phyloP scores from a whole-genome alignment of 2,113 vertebrate genomes.

The Saimiri boliviensis region DNA sequence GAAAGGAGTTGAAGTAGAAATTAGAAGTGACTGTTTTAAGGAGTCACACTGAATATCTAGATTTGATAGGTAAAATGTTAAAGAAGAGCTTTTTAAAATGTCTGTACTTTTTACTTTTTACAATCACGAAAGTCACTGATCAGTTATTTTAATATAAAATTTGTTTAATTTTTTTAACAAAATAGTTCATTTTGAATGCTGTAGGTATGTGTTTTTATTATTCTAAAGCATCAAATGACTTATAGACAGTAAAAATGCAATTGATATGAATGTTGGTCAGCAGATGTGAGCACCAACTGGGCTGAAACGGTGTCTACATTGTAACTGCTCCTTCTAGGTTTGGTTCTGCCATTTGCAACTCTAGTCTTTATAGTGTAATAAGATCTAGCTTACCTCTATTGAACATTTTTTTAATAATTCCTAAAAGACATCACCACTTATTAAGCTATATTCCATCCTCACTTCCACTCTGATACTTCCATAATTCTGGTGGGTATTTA shows the following conservation, averaged over 20 bases:
- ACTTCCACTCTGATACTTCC: not conserved
- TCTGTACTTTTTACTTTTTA: conserved; percentile 60
- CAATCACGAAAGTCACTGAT: conserved; percentile 66
- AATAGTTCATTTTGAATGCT: not conserved
- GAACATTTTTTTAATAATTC: not conserved
- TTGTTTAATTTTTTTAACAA: conserved; percentile 51
- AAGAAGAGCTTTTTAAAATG: conserved; percentile 54
- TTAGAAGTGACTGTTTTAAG: conserved; percentile 13
- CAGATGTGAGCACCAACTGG: not conserved
- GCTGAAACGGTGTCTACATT: not conserved
- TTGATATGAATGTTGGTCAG: not conserved
- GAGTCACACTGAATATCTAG: conserved; percentile 42
- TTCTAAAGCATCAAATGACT: conserved; percentile 62
- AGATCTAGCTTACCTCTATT: not conserved
- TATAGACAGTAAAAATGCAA: conserved; percentile 40
- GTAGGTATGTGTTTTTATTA: not conserved
- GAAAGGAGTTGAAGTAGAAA: not conserved
- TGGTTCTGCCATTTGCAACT: not conserved
- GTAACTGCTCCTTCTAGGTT: not conserved
- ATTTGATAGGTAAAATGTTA: conserved; percentile 44
- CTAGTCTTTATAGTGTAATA: not conserved
- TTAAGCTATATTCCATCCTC: not conserved
- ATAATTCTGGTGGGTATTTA: conserved; percentile 8
- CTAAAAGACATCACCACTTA: not conserved
- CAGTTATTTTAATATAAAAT: conserved; percentile 68